Conservation (phyloP, 2,888 invertebrate genomes). For the Pseudococcus longispinus region DNA sequence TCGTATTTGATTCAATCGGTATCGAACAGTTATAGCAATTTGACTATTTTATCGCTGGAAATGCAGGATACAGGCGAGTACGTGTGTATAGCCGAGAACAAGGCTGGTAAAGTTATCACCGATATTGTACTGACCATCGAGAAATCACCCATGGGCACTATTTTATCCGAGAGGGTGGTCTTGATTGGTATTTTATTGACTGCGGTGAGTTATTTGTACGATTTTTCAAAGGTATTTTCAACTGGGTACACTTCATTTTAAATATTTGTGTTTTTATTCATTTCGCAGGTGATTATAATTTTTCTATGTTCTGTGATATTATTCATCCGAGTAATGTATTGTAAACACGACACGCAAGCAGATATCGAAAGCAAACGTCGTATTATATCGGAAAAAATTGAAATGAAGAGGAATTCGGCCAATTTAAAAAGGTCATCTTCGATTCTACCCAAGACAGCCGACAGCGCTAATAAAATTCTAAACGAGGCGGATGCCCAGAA, state of each 20-base stretch:
- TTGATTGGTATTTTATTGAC: slow-evolving; percentile 74
- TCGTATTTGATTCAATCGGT: slow-evolving; percentile 68
- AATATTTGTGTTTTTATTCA: background rate
- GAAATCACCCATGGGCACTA: slow-evolving; percentile 61
- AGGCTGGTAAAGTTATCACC: slow-evolving; percentile 78
- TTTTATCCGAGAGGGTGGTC: slow-evolving; percentile 69
- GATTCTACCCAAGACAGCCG: slow-evolving; percentile 9
- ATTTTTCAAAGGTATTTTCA: background rate
- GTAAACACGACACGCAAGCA: slow-evolving; percentile 52
- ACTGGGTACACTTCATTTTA: too few relatives aligned
- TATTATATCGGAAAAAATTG: slow-evolving; percentile 51
- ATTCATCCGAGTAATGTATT: slow-evolving; percentile 52
- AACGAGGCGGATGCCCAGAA: slow-evolving; percentile 11
- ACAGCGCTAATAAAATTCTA: background rate
- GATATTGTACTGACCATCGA: slow-evolving; percentile 75
- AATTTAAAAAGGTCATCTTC: slow-evolving; percentile 48
- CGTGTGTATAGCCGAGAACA: slow-evolving; percentile 80
- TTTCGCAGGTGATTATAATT: slow-evolving; percentile 47
- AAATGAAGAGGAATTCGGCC: slow-evolving; percentile 53
- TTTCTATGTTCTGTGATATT: slow-evolving; percentile 52
- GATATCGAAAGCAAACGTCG: slow-evolving; percentile 54
- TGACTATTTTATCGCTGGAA: slow-evolving; percentile 76
- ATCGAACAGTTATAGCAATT: slow-evolving; percentile 71
- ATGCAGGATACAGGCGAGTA: slow-evolving; percentile 79
- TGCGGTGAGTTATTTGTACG: slow-evolving; percentile 53